A percentile compares a stretch with the other conserved stretches of the same genome.
Evolutionary conservation across 2,113 vertebrate species (phyloP).

Genomic region (Cepphus grylle): DNA sequence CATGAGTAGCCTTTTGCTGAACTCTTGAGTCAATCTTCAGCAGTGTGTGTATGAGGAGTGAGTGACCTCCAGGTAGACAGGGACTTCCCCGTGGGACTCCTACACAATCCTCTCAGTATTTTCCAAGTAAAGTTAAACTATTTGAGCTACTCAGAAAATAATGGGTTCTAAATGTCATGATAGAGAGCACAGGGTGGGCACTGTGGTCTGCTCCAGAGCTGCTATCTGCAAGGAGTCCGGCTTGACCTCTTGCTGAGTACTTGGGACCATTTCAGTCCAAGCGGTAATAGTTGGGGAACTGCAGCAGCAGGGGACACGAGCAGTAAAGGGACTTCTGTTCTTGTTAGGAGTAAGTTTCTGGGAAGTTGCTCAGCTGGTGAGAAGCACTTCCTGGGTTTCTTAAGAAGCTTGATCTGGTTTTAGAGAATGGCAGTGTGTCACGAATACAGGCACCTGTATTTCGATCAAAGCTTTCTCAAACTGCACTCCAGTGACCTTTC

Average conservation of each 20-base stretch:
- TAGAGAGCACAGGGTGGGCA: no score
- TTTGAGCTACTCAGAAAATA: background rate
- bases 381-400: background rate
- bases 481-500: background rate
- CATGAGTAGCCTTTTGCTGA: background rate
- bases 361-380: background rate
- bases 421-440: background rate
- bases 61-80: background rate
- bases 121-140: background rate
- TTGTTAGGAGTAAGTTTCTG: background rate
- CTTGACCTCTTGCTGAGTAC: background rate
- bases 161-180: accelerated
- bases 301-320: background rate
- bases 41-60: background rate
- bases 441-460: background rate
- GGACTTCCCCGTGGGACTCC: background rate
- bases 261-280: background rate
- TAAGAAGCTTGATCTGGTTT: background rate
- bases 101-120: background rate
- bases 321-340: background rate
- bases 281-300: background rate
- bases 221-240: background rate
- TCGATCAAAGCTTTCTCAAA: background rate
- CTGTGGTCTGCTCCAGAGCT: background rate
- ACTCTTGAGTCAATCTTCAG: background rate